Evolutionary conservation across 2,797 vertebrate species (phyloP).

Genomic region (Acipenser transmontanus): DNA sequence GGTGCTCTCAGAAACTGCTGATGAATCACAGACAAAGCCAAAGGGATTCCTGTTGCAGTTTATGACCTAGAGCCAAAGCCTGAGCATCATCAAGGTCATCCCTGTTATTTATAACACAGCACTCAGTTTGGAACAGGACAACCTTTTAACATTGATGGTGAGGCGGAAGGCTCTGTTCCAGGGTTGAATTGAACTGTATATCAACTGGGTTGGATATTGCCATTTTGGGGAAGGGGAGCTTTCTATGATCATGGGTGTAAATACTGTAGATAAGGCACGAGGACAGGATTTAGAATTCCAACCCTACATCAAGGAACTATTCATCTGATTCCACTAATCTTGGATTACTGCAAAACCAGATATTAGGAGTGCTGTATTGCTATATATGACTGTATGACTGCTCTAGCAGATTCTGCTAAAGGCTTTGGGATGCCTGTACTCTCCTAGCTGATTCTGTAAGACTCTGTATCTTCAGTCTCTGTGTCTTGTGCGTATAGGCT

Average conservation of each 20-base stretch:
- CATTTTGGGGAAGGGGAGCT: slow-evolving; percentile 7
- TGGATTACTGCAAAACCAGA: too few species aligned
- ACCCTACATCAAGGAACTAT: too few species aligned
- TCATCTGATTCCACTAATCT: too few species aligned
- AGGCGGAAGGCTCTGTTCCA: slow-evolving; percentile 24
- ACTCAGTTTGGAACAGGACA: slow-evolving; percentile 5
- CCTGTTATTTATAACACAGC: slow-evolving; percentile 22
- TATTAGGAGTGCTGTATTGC: too few species aligned
- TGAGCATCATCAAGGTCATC: slow-evolving; percentile 18
- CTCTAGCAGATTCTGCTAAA: too few species aligned
- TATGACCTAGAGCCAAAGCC: slow-evolving; percentile 15
- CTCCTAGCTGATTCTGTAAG: too few species aligned
- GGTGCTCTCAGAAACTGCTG: too few species aligned
- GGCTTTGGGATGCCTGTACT: too few species aligned
- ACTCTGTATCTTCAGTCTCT: too few species aligned
- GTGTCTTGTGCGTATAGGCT: too few species aligned
- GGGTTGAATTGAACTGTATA: slow-evolving; percentile 34
- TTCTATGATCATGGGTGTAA: slow-evolving; percentile 26
- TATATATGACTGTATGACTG: too few species aligned
- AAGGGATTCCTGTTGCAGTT: slow-evolving; percentile 9
- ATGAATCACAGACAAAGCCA: slow-evolving; percentile 7
- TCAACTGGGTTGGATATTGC: slow-evolving; percentile 25
- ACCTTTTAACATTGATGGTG: slow-evolving; percentile 4
- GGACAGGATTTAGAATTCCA: not conserved
- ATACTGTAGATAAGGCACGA: slow-evolving; percentile 21